phyloP scores from a whole-genome alignment of 2,888 invertebrate genomes.

The Drosophila ezoana region DNA sequence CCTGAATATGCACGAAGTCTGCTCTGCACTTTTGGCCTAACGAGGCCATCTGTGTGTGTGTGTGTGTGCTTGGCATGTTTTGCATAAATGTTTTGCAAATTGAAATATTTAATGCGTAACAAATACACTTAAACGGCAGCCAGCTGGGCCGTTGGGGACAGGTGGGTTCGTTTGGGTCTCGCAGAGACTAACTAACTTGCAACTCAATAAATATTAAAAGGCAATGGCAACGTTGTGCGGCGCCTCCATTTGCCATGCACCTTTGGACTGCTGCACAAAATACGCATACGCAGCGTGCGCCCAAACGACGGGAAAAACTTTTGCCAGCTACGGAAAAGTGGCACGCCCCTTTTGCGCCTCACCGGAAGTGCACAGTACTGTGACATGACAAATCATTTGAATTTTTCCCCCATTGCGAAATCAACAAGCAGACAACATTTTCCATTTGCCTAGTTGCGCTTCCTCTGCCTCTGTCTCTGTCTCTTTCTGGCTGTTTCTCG shows the following conservation, averaged over 20 bases:
- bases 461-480: neutral
- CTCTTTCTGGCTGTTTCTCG: neutral
- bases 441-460: conserved; percentile 31
- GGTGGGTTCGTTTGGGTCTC: neutral
- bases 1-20: conserved; percentile 37
- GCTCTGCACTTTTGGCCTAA: conserved; percentile 39
- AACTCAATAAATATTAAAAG: conserved; percentile 78
- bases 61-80: conserved; percentile 27
- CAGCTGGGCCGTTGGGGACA: neutral
- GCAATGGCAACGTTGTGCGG: conserved; percentile 35
- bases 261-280: conserved; percentile 31
- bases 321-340: conserved; percentile 19
- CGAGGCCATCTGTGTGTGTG: conserved; percentile 35
- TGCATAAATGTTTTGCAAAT: conserved; percentile 76
- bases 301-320: conserved; percentile 22
- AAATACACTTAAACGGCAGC: conserved; percentile 51
- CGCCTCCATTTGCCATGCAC: conserved; percentile 25
- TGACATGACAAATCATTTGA: conserved; percentile 76
- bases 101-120: conserved; percentile 75
- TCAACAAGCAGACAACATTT: conserved; percentile 34
- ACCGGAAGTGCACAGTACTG: conserved; percentile 61
- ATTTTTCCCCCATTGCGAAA: conserved; percentile 41
- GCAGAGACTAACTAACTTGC: conserved; percentile 42
- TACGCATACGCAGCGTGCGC: conserved; percentile 50
- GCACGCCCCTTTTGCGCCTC: conserved; percentile 15